A percentile compares a stretch with the other conserved stretches of the same genome.
Evolutionary conservation across 2,888 invertebrate species (phyloP).

Genomic region (Synanthedon myopaeformis): DNA sequence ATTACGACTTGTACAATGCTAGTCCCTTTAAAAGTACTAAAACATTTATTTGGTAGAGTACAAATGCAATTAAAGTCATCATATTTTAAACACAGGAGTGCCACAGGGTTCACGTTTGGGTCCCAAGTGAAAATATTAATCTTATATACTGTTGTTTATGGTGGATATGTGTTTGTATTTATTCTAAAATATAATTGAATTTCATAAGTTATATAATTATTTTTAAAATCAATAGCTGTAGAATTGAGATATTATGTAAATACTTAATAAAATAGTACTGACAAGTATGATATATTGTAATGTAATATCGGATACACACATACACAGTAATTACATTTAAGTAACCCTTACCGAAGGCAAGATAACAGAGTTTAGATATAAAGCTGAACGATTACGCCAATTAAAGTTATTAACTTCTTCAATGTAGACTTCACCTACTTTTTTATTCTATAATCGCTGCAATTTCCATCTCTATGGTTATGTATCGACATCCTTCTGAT

Average conservation of each 20-base stretch:
- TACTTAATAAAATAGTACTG: too few species aligned
- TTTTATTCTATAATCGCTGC: background rate
- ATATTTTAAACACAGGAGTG: background rate
- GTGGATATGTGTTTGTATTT: too few species aligned
- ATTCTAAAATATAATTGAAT: too few species aligned
- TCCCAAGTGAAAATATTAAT: background rate
- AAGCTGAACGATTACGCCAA: conserved; percentile 15
- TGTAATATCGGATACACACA: conserved; percentile 4
- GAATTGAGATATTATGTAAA: too few species aligned
- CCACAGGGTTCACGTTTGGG: background rate
- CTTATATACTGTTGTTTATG: too few species aligned
- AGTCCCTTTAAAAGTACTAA: conserved; percentile 1
- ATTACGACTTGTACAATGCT: conserved; percentile 3
- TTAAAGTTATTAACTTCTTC: conserved; percentile 33
- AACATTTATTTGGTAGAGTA: background rate
- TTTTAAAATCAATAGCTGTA: too few species aligned
- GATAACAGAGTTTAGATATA: background rate
- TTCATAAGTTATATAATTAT: too few species aligned
- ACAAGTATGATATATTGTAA: conserved; percentile 6
- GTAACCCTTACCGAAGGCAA: conserved; percentile 15
- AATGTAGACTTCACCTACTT: conserved; percentile 5
- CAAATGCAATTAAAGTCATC: too few species aligned
- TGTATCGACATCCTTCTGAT: background rate
- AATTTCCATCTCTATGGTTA: background rate
- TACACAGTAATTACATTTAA: conserved; percentile 18